Base-by-base conservation (phyloP, 2,888 invertebrate genomes). In the Colletes collaris region DNA sequence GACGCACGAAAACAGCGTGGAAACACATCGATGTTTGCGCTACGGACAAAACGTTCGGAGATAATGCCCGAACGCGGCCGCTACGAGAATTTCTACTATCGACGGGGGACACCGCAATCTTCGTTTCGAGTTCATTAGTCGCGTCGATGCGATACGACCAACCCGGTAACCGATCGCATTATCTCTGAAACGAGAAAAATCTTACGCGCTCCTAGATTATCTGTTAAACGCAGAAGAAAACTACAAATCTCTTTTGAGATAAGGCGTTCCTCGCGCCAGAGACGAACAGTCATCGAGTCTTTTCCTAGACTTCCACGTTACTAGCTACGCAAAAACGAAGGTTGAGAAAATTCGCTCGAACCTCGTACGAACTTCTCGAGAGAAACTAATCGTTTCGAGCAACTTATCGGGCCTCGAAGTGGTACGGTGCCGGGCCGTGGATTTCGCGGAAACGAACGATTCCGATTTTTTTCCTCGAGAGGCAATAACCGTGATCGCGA, bases 401-500 rank as follows among this genome's bases (percentile, higher is more conserved):
- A 65, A 68, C 76, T 73, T 71, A 68, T 70, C 82, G 58, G 1
- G 55, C 27, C 10, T 27, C 60, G 53, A 44, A 72, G 62, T 52
- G 58, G 8, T 35, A 53, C 37, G 69, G 16, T 5, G n/a, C 50
- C 58, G n/a, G 53, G 27, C 27, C 27, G 27, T 27, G 27, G 71
- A n/a, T 84, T 78, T 73, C 78, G 49, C 55, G 62, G 68, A 74
- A 74, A 37, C 58, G 66, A 60, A 44, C 70, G 68, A 68, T 73
- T 68, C 27, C 76, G 53, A 66, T 49, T 53, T 63, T 16, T 56
- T 82, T 82, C 67, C 74, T n/a, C 59, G 65, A 56, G 53, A 53
- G 58, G 75, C 68, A 85, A 85, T 82, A 84, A 85, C 70, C 63
- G 35, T 37, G 85, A 79, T 65, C 46, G 37, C 13, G 58, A 52